phyloP scores from a whole-genome alignment of 2,113 vertebrate genomes.

The Neotoma lepida region DNA sequence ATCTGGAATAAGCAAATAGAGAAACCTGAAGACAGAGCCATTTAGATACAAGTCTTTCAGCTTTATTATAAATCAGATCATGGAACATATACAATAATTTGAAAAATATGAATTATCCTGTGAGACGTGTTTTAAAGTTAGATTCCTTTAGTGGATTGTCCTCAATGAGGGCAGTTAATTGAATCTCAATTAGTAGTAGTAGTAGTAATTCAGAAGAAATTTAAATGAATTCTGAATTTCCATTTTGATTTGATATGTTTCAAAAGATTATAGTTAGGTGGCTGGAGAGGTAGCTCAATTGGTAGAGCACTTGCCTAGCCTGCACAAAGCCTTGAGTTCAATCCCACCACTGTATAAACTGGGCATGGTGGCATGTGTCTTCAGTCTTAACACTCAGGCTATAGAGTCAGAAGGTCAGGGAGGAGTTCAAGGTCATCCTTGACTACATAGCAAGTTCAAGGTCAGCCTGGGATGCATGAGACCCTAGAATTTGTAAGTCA shows the following conservation, averaged over 20 bases:
- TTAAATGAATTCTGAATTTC: conserved; percentile 37
- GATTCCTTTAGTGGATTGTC: conserved; percentile 29
- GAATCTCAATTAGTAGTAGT: not conserved
- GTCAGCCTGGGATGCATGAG: not conserved
- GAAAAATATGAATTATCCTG: conserved; percentile 52
- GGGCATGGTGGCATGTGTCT: not conserved
- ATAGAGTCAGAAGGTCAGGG: not conserved
- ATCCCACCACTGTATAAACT: not conserved
- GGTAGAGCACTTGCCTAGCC: not conserved
- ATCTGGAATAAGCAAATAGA: conserved; percentile 19
- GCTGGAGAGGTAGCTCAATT: not conserved
- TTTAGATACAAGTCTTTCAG: conserved; percentile 30
- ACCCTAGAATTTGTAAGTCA: not conserved
- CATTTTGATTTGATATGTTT: conserved; percentile 45
- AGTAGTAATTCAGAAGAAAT: conserved; percentile 40
- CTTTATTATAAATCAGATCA: not conserved
- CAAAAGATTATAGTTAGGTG: not conserved
- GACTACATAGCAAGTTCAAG: not conserved
- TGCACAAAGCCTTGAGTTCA: not conserved
- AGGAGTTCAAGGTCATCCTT: not conserved
- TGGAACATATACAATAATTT: conserved; percentile 12
- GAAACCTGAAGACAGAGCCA: conserved; percentile 24
- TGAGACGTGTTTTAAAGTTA: conserved; percentile 16
- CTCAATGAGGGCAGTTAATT: conserved; percentile 34
- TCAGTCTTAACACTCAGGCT: not conserved